Evolutionary conservation across 2,888 invertebrate species (phyloP), one percentile per base, ranked within the genome.

Genomic region (Uloborus plumipes): DNA sequence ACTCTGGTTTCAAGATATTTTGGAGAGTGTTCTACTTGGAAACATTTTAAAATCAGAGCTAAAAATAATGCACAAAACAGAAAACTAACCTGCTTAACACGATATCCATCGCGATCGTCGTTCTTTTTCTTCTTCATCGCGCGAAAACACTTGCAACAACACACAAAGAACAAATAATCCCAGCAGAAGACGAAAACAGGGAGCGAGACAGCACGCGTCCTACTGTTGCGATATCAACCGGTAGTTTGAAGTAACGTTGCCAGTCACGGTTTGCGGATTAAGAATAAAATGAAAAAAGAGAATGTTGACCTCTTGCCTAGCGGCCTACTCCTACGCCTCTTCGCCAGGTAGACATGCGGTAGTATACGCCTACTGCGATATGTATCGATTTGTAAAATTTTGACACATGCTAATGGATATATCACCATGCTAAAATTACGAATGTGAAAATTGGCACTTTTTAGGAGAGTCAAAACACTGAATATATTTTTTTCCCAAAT

Each of bases 221-320:
- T 61, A n/a, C 26, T 6, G 59, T 26, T 53, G 39, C 67, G 79
- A 80, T 71, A 73, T 59, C 73, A 61, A 47, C 50, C 53, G 55
- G 73, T n/a, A 49, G 62, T 55, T 47, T 58, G 69, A 53, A 26
- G 65, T 49, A 74, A 50, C 15, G 16, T 20, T 47, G 15, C 50
- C 20, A n/a, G 53, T 39, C 73, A 67, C 50, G 66, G 67, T 16
- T 53, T 26, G 64, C 51, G 58, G 61, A 26, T 67, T 15, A 49
- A 65, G 72, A 64, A 39, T 26, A 65, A 55, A 64, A 73, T 16
- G 9, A 49, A 72, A 22, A n/a, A 55, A 11, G 50, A 22, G 74
- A 65, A 69, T 81, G 62, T 74, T 81, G 80, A 81, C 80, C 80
- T 81, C 80, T 64, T 18, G 61, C 66, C 26, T 65, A 64, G 69